Conservation (phyloP, 2,888 invertebrate species). For the Rhopalosiphum nymphaeae region DNA sequence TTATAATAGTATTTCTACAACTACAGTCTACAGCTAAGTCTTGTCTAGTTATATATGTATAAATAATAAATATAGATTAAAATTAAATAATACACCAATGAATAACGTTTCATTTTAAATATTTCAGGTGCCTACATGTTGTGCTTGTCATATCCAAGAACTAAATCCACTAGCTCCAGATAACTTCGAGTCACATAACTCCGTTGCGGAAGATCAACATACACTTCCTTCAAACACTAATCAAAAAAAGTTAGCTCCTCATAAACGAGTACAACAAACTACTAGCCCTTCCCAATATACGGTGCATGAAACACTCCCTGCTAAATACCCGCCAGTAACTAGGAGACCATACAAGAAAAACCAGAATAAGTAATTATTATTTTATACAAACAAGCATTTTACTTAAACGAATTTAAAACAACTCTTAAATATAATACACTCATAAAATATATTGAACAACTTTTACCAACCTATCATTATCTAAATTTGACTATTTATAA, state of each 20-base stretch:
- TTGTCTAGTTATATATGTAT: neutral
- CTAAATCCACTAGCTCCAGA: constrained; percentile 42
- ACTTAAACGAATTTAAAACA: neutral
- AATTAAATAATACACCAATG: neutral
- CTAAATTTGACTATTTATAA: neutral
- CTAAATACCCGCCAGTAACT: constrained; percentile 44
- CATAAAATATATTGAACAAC: neutral
- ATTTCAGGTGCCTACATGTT: constrained; percentile 81
- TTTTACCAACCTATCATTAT: neutral
- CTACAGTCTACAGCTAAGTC: neutral
- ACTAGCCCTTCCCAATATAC: constrained; percentile 25
- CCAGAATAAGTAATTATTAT: constrained; percentile 57
- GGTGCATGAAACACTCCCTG: constrained; percentile 42
- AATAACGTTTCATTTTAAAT: neutral
- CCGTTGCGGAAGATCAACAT: constrained; percentile 48
- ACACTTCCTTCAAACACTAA: constrained; percentile 42
- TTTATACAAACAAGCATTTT: constrained; percentile 4
- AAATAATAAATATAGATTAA: neutral
- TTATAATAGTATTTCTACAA: neutral
- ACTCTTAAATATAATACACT: neutral
- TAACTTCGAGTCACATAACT: constrained; percentile 62
- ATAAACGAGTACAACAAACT: constrained; percentile 39
- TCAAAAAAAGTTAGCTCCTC: constrained; percentile 40
- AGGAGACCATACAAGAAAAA: constrained; percentile 63
- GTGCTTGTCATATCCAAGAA: constrained; percentile 79